These are phyloP conservation scores for Macrotis lagotis DNA, from an alignment of 2,113 vertebrate genomes.

Conservation along the genomic window DNA sequence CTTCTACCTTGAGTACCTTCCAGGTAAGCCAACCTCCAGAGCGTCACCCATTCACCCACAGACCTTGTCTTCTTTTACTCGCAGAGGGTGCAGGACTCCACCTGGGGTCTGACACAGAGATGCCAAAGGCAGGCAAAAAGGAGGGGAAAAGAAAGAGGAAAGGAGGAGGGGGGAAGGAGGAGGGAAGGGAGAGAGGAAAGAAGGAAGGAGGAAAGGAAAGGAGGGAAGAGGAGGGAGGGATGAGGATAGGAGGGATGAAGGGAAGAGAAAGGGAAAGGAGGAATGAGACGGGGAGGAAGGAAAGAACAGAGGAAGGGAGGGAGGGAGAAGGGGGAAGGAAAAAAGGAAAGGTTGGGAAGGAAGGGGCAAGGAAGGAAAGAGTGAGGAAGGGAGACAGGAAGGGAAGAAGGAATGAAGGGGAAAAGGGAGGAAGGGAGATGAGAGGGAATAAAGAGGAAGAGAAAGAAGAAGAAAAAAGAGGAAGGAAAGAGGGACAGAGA, in stretches of 20 bases:
- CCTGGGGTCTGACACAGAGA: background rate
- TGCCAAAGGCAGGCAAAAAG: background rate
- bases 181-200: no score
- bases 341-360: rapidly evolving
- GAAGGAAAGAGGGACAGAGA: no score
- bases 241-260: no score
- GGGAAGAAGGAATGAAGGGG: no score
- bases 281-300: no score
- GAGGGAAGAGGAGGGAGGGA: rapidly evolving
- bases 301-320: no score
- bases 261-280: no score
- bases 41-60: background rate
- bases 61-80: background rate
- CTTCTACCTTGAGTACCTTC: background rate
- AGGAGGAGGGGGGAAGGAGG: background rate
- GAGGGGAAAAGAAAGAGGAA: background rate
- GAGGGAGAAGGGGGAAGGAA: background rate
- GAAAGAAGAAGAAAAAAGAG: background rate
- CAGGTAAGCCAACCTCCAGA: background rate
- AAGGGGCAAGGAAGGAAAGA: background rate
- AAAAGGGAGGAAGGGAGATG: no score
- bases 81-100: background rate
- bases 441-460: no score
- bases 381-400: rapidly evolving
- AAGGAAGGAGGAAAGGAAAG: no score